phyloP scores from a whole-genome alignment of 2,888 invertebrate species.

The Taenaris catops region DNA sequence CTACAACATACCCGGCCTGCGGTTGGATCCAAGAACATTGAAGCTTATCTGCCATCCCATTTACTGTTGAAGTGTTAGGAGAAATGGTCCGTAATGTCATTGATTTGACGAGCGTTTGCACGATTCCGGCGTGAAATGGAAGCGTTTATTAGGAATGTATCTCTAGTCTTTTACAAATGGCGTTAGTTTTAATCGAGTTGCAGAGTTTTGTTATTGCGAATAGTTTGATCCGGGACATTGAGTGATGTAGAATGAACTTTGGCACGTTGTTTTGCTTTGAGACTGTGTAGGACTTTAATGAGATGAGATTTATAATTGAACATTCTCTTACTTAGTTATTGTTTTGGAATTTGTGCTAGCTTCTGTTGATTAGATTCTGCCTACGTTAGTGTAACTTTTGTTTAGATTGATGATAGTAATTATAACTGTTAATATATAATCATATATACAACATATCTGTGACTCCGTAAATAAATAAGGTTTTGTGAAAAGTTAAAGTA shows the following conservation, averaged over 20 bases:
- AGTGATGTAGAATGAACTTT: constrained; percentile 18
- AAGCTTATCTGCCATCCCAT: constrained; percentile 33
- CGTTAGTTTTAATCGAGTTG: constrained; percentile 60
- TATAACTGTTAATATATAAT: too few species aligned
- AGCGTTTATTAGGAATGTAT: constrained; percentile 25
- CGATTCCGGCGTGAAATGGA: constrained; percentile 7
- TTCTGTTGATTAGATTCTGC: too few species aligned
- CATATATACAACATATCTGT: too few species aligned
- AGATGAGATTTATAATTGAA: constrained; percentile 7
- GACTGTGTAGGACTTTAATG: constrained; percentile 7
- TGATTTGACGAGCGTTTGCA: constrained; percentile 13
- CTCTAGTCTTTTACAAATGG: constrained; percentile 43
- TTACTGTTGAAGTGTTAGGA: constrained; percentile 12
- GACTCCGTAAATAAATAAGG: too few species aligned
- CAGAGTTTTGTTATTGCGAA: constrained; percentile 43
- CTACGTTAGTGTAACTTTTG: too few species aligned
- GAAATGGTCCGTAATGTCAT: constrained; percentile 20
- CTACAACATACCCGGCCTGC: constrained; percentile 35
- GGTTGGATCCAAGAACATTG: constrained; percentile 36
- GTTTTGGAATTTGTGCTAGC: too few species aligned
- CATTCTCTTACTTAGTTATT: too few species aligned
- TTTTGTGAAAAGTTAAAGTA: too few species aligned
- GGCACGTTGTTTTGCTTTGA: constrained; percentile 8
- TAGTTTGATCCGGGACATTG: constrained; percentile 31
- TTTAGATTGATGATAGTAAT: too few species aligned